Base-by-base conservation (phyloP, 23 tunicate genomes). In the Halocynthia roretzi region DNA sequence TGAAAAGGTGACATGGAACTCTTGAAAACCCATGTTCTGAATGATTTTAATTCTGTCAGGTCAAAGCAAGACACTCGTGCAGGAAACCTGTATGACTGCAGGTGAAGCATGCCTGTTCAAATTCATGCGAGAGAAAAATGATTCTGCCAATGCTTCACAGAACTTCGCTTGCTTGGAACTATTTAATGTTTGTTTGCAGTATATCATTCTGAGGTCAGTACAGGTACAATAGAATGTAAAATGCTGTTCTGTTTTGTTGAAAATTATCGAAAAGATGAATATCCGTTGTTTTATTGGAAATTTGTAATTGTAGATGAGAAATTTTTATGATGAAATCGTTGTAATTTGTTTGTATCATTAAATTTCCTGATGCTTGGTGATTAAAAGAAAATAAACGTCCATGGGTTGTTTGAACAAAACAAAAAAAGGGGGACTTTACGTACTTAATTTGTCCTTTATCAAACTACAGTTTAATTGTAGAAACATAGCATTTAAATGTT, bases 71-170 rank as follows among this genome's bases (percentile, higher is more conserved):
- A 21, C 15, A 0, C 14, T 53, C 8, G 1, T 74, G 8, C 78
- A 19, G 21, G 78, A 74, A 48, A 74, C 56, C 64, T 74, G 78
- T 54, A 74, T 74, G 50, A 52, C 78, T 12, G 78, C 56, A n/a
- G 86, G 83, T 18, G 60, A 69, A 15, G 82, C 82, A 8, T 86
- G 86, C 61, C 72, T 82, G 7, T 85, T 86, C 51, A 80, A 86
- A 22, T 92, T 92, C 61, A 82, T 92, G 87, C 21, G 21, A 17
- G 84, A 78, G 49, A 85, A 74, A 75, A 92, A 86, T 53, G 71
- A 89, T 23, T 75, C 85, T 2, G 78, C 75, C 7, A 71, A 61
- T 7, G 78, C 80, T 56, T 61, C 84, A 9, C 78, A 78, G 50
- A 50, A 76, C 8, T 62, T 70, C 17, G 51, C 50, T 20, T 80